Evolutionary conservation across 2,797 vertebrate species (phyloP).

Genomic region (Ctenopoma kingsleyae): DNA sequence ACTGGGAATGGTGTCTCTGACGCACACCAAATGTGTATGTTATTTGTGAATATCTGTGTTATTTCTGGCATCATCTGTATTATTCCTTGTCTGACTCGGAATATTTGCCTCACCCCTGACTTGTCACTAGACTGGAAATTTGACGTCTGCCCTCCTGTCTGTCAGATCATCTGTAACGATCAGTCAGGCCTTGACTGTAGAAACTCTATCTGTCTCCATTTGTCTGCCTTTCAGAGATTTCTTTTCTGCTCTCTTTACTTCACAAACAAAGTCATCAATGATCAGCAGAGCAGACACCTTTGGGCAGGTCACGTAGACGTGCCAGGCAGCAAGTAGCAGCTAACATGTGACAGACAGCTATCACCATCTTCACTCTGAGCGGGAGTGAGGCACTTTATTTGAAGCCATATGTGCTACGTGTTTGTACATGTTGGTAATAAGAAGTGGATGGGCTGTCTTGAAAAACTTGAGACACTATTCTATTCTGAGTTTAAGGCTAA

Average conservation of each 20-base stretch:
- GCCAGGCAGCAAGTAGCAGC: not conserved
- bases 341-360: constrained; percentile 7
- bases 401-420: not conserved
- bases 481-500: not conserved
- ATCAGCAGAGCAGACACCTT: not conserved
- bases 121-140: constrained; percentile 41
- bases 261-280: not conserved
- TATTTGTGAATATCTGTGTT: constrained; percentile 30
- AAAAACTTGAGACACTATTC: not conserved
- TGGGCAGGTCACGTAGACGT: constrained; percentile 15
- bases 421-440: not conserved
- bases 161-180: constrained; percentile 20
- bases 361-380: not conserved
- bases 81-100: constrained; percentile 8
- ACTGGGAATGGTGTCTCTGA: not conserved
- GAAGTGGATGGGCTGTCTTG: not conserved
- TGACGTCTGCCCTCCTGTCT: constrained; percentile 31
- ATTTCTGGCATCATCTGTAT: constrained; percentile 30
- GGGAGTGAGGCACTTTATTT: constrained; percentile 11
- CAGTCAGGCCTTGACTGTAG: constrained; percentile 14
- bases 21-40: not conserved
- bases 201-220: constrained; percentile 19
- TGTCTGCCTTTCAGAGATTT: not conserved
- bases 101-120: constrained; percentile 21
- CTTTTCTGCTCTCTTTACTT: not conserved